Percentiles rank a stretch among this genome's conserved stretches.
phyloP scores from a whole-genome alignment of 2,113 vertebrate genomes.

The Tragelaphus imberbis region DNA sequence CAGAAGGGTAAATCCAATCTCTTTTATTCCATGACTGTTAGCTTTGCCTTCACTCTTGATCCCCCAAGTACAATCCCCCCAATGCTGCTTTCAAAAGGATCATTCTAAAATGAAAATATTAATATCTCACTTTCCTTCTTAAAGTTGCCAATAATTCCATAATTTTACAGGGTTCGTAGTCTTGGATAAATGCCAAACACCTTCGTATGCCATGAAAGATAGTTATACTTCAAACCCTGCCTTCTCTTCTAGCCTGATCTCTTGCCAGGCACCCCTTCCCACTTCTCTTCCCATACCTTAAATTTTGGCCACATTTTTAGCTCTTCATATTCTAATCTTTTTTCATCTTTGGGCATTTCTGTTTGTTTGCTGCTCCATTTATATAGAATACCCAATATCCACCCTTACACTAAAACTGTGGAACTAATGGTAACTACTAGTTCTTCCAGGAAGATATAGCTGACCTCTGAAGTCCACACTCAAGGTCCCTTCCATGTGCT shows the following conservation, averaged over 20 bases:
- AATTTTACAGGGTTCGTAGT: neutral
- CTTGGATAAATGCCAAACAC: neutral
- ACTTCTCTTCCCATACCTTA: neutral
- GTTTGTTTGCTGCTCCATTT: neutral
- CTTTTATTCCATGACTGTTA: neutral
- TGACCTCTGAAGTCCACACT: neutral
- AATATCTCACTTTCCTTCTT: neutral
- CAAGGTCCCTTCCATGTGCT: neutral
- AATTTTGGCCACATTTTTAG: neutral
- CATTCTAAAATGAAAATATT: neutral
- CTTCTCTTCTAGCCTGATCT: neutral
- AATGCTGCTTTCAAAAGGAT: neutral
- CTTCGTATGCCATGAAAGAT: neutral
- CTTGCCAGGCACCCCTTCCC: neutral
- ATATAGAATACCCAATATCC: neutral
- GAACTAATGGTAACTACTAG: neutral
- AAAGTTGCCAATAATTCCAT: neutral
- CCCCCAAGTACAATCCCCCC: neutral
- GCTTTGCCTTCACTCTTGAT: neutral
- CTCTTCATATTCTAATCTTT: neutral
- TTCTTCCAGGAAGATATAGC: neutral
- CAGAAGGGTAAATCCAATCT: neutral
- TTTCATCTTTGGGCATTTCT: neutral
- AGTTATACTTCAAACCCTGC: neutral
- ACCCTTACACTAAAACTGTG: neutral